Evolutionary conservation across 2,797 vertebrate species (phyloP), one percentile per base, ranked within the genome.

Genomic region (Fratercula arctica): DNA sequence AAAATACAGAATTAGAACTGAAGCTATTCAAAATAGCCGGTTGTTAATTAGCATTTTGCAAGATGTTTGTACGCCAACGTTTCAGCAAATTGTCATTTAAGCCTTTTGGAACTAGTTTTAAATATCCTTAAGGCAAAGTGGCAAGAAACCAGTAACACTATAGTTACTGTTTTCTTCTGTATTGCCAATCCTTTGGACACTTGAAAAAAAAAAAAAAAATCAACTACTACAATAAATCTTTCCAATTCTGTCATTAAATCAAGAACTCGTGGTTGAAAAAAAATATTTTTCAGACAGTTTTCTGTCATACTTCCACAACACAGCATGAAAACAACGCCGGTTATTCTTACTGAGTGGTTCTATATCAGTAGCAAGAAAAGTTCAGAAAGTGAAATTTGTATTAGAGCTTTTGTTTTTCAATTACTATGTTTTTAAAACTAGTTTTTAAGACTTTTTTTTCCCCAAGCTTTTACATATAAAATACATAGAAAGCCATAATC

Each of bases 21-120:
- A 92, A 83, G 53, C 72, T 80, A 56, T 85, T 90, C 73, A 85
- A 92, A 94, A 76, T 11, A 93, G 61, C 69, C 33, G 59, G 39
- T 82, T 77, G 10, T 69, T 94, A 76, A 90, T 82, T 63, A 89
- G 51, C 75, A 79, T 77, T 83, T 77, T 79, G 23, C 75, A 85
- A 74, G 85, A 94, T 84, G 60, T 68, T 70, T 67, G 51, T 59
- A 82, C 8, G 46, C 31, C 78, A 93, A 60, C 64, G 28, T 79
- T 48, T 64, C 69, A 81, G 74, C 63, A 79, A 64, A 57, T 41
- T 64, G 56, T 41, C 21, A 64, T 59, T 92, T 67, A 74, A 85
- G 64, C 48, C 50, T 90, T 89, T 82, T 33, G 60, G 56, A 48
- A 80, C 24, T 74, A 50, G 25, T 77, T 80, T 90, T 72, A 57